Conservation (phyloP, 2,888 invertebrate species). For the Chloromyia formosa region DNA sequence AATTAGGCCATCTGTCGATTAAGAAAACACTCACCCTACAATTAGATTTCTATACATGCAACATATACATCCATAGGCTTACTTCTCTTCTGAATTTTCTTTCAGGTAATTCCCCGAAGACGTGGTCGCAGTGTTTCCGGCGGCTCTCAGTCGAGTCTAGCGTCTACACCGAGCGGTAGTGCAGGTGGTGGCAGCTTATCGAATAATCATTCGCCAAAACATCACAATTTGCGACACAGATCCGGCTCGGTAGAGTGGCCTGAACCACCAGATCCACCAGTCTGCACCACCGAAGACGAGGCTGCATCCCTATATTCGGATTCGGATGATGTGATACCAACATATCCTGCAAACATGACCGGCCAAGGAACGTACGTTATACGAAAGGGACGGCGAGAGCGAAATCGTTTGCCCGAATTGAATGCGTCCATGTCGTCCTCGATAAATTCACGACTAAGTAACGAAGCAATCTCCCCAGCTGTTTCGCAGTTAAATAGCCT, state of each 20-base stretch:
- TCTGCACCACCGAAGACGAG: slow-evolving; percentile 73
- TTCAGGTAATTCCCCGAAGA: slow-evolving; percentile 69
- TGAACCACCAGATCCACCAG: slow-evolving; percentile 73
- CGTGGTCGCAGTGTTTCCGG: slow-evolving; percentile 68
- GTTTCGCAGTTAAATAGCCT: slow-evolving; percentile 67
- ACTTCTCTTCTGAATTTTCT: slow-evolving; percentile 46
- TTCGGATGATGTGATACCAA: slow-evolving; percentile 58
- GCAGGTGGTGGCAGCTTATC: slow-evolving; percentile 47
- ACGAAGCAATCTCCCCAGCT: slow-evolving; percentile 61
- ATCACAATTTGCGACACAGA: slow-evolving; percentile 45
- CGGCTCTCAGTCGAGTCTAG: slow-evolving; percentile 73
- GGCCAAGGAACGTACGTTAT: slow-evolving; percentile 82
- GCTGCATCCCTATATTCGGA: slow-evolving; percentile 77
- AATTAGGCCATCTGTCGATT: too few species aligned
- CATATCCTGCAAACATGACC: slow-evolving; percentile 64
- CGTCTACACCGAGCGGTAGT: slow-evolving; percentile 70
- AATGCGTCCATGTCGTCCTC: slow-evolving; percentile 63
- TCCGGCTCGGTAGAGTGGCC: slow-evolving; percentile 69
- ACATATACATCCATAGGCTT: slow-evolving; percentile 5
- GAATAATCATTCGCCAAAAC: slow-evolving; percentile 47
- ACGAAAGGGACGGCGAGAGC: slow-evolving; percentile 75
- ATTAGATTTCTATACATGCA: neutral
- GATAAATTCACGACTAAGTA: slow-evolving; percentile 71
- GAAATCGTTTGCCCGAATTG: slow-evolving; percentile 71
- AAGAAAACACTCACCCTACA: neutral